A percentile compares a stretch with the other conserved stretches of the same genome.
Conservation (phyloP, 2,113 vertebrate species). For the Pantherophis guttatus region DNA sequence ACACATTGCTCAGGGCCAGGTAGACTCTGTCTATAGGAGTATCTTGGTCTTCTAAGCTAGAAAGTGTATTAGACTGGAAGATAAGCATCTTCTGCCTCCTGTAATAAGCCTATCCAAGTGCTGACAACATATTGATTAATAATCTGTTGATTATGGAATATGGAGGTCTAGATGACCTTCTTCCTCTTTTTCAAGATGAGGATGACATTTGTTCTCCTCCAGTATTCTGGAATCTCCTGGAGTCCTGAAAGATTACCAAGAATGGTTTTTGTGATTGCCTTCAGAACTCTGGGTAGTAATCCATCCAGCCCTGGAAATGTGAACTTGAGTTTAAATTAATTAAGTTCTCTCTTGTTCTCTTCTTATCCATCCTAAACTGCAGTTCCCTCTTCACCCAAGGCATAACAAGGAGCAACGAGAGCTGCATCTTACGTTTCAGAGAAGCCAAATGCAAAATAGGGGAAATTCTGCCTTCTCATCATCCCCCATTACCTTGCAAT, state of each 20-base stretch:
- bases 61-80: neutral
- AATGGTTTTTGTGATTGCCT: neutral
- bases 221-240: neutral
- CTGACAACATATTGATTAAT: neutral
- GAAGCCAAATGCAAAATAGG: neutral
- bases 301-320: neutral
- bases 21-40: neutral
- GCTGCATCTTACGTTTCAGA: neutral
- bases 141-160: neutral
- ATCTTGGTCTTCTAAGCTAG: neutral
- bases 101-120: neutral
- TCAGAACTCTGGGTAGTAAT: neutral
- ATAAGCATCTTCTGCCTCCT: neutral
- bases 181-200: neutral
- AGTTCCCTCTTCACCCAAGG: neutral
- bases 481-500: neutral
- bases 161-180: neutral
- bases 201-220: neutral
- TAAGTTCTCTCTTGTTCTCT: neutral
- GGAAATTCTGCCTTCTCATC: neutral
- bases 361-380: neutral
- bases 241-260: neutral
- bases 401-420: neutral
- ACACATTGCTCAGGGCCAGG: neutral
- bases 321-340: neutral